phyloP scores from a whole-genome alignment of 2,888 invertebrate species.

The Tenodera sinensis region DNA sequence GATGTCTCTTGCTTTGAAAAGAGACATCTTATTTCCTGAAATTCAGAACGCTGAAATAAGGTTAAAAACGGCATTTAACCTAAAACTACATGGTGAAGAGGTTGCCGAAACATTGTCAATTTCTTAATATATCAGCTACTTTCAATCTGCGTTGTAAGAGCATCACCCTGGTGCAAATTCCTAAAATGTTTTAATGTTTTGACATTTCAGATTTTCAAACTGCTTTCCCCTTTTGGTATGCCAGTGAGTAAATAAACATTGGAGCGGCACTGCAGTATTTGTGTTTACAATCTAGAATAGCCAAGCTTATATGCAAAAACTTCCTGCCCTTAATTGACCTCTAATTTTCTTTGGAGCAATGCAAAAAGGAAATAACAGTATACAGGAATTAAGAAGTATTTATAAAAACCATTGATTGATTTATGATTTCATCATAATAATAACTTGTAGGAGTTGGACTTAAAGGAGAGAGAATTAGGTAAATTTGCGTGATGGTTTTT shows the following conservation, averaged over 20 bases:
- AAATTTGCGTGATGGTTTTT: too few species aligned
- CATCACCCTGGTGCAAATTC: background rate
- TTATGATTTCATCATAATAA: too few species aligned
- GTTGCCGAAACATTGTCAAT: background rate
- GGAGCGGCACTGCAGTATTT: background rate
- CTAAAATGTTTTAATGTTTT: background rate
- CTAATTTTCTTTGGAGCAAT: too few species aligned
- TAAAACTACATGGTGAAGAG: background rate
- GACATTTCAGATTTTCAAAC: background rate
- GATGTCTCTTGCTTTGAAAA: constrained; percentile 87
- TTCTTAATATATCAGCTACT: background rate
- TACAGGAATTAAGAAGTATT: too few species aligned
- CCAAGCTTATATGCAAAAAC: background rate
- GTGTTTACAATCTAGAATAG: background rate
- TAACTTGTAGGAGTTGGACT: too few species aligned
- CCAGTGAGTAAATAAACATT: background rate
- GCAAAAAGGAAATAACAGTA: too few species aligned
- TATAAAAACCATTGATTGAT: too few species aligned
- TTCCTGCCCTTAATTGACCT: background rate
- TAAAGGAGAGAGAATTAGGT: too few species aligned
- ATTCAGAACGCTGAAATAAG: background rate
- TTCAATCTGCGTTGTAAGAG: background rate
- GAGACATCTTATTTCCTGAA: constrained; percentile 63
- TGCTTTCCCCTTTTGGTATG: background rate
- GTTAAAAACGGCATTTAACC: background rate